Conservation (phyloP, 2,113 vertebrate genomes). For the Addax nasomaculatus region DNA sequence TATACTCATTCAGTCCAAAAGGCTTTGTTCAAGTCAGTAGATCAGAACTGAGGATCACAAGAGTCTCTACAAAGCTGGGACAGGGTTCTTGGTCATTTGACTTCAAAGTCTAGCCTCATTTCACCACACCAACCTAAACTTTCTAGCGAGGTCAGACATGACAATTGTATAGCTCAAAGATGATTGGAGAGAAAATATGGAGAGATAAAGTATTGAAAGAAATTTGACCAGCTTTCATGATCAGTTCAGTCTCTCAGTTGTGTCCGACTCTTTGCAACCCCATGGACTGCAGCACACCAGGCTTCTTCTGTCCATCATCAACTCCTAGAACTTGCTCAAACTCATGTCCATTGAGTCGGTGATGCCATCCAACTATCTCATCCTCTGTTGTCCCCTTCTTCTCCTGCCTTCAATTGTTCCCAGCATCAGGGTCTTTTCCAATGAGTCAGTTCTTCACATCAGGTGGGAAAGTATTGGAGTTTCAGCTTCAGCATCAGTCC, state of each 20-base stretch:
- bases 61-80: not conserved
- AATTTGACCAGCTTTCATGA: not conserved
- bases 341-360: not conserved
- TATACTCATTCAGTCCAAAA: not conserved
- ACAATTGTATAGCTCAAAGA: not conserved
- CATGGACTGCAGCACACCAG: not conserved
- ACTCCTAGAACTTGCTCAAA: not conserved
- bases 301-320: not conserved
- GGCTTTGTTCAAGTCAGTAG: not conserved
- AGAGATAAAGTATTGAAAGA: not conserved
- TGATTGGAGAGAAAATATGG: not conserved
- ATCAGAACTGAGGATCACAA: not conserved
- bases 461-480: not conserved
- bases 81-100: not conserved
- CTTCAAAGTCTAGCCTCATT: not conserved
- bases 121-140: not conserved
- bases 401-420: not conserved
- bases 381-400: not conserved
- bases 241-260: not conserved
- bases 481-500: not conserved
- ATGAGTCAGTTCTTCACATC: not conserved
- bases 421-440: not conserved
- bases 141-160: not conserved
- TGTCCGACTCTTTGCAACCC: not conserved
- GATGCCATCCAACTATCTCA: not conserved